phyloP scores from a whole-genome alignment of 2,888 invertebrate species.

The Allygus modestus region DNA sequence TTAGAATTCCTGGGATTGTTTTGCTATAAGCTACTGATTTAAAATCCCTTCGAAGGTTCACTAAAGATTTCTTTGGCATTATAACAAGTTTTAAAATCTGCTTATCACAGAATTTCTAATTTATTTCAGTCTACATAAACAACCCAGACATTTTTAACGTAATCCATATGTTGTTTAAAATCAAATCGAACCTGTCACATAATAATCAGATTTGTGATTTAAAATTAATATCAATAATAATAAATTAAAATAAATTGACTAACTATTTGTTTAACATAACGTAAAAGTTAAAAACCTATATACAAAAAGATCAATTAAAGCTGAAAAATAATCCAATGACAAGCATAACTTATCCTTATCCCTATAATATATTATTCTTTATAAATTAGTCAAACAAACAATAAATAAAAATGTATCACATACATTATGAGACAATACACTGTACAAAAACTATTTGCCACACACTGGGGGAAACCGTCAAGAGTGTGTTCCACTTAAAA shows the following conservation, averaged over 20 bases:
- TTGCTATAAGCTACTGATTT: too few relatives aligned
- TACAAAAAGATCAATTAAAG: slow-evolving; percentile 32
- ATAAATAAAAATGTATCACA: slow-evolving; percentile 57
- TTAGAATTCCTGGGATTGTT: too few relatives aligned
- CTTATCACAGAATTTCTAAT: background rate
- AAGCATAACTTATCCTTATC: slow-evolving; percentile 52
- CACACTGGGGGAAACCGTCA: background rate
- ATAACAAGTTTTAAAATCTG: background rate
- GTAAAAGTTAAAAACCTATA: slow-evolving; percentile 4
- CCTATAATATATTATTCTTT: slow-evolving; percentile 57
- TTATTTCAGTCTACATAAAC: background rate
- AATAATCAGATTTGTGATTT: background rate
- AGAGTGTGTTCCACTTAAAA: background rate
- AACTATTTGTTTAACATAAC: background rate
- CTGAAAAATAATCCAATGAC: slow-evolving; percentile 50
- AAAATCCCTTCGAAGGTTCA: too few relatives aligned
- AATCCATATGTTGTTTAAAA: too few relatives aligned
- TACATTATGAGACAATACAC: slow-evolving; percentile 49
- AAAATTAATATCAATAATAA: background rate
- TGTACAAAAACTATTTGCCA: background rate
- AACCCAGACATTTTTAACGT: background rate
- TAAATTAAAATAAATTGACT: slow-evolving; percentile 14
- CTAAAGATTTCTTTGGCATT: slow-evolving; percentile 3
- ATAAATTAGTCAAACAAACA: slow-evolving; percentile 58
- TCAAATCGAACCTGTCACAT: background rate